Conservation (phyloP, 1,140 invertebrate species). For the Pentalonia nigronervosa region DNA sequence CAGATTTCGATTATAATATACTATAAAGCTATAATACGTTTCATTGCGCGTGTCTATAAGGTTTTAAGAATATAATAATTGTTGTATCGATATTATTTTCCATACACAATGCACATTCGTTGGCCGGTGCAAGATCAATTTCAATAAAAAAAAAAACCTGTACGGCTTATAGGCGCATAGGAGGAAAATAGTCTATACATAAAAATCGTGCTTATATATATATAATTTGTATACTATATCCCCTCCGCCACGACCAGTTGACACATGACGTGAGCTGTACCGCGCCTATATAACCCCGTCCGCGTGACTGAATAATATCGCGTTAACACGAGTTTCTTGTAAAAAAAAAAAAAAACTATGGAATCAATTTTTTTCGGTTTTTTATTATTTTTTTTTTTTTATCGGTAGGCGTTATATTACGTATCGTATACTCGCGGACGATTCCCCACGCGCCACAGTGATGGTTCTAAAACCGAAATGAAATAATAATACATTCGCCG, state of each 20-base stretch:
- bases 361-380: not conserved
- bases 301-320: not conserved
- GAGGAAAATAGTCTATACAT: not conserved
- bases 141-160: not conserved
- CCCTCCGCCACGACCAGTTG: not conserved
- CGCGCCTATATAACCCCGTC: conserved; percentile 9
- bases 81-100: not conserved
- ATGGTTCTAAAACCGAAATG: not conserved
- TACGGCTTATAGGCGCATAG: not conserved
- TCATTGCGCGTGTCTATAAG: not conserved
- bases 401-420: not conserved
- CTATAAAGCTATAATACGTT: not conserved
- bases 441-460: too few species aligned
- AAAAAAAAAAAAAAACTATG: not conserved
- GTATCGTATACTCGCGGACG: not conserved
- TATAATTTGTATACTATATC: not conserved
- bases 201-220: not conserved
- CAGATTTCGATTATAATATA: not conserved
- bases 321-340: not conserved
- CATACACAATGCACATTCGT: not conserved
- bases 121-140: not conserved
- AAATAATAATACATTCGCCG: not conserved
- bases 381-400: not conserved
- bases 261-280: not conserved
- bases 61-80: conserved; percentile 8